These are phyloP conservation scores for Pterostichus niger DNA, from an alignment of 2,888 invertebrate genomes.

Conservation along the genomic window DNA sequence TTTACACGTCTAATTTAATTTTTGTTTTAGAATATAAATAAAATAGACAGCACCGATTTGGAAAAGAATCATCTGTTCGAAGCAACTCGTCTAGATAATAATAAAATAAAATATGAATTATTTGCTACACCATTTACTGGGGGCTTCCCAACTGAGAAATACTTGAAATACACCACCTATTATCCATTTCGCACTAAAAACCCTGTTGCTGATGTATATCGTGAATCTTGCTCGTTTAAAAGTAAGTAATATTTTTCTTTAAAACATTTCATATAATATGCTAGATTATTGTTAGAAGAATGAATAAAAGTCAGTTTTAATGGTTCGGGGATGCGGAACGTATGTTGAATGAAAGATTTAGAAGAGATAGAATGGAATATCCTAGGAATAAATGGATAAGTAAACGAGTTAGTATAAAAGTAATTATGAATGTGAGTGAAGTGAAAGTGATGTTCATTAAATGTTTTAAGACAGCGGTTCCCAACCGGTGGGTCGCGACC, in stretches of 20 bases:
- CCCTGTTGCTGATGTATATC: slow-evolving; percentile 29
- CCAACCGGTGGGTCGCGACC: too few species aligned
- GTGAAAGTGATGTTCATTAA: too few species aligned
- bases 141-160: not conserved
- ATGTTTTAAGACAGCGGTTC: too few species aligned
- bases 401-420: too few species aligned
- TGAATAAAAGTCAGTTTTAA: too few species aligned
- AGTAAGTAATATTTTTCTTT: slow-evolving; percentile 29
- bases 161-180: slow-evolving; percentile 8
- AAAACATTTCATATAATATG: too few species aligned
- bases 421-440: too few species aligned
- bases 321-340: not conserved
- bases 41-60: not conserved
- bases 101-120: not conserved
- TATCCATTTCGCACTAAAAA: slow-evolving; percentile 2
- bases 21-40: not conserved
- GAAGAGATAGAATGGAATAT: too few species aligned
- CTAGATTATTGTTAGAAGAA: too few species aligned
- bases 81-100: not conserved
- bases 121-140: not conserved
- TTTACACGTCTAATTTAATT: too few species aligned
- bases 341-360: too few species aligned
- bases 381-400: too few species aligned
- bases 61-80: not conserved
- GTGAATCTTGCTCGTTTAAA: not conserved